Percentiles rank a stretch among this genome's conserved stretches.
Evolutionary conservation across 2,888 invertebrate genomes (phyloP).

Genomic region (Fragum fragum): DNA sequence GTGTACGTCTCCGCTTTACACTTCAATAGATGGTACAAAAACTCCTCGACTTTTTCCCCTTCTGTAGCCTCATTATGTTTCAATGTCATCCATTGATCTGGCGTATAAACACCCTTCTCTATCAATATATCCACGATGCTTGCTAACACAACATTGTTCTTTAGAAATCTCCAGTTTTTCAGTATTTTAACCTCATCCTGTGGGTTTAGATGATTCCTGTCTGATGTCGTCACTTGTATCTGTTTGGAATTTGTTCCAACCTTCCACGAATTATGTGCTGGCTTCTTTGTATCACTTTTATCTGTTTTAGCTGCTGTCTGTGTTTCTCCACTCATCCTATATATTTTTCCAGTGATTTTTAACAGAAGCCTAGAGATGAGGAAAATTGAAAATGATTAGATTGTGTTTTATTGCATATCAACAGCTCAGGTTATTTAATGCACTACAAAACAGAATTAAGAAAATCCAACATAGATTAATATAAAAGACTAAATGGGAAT

Average conservation of each 20-base stretch:
- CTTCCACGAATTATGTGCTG: not conserved
- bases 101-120: conserved; percentile 60
- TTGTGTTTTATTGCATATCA: too few relatives aligned
- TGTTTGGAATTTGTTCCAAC: not conserved
- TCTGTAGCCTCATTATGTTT: conserved; percentile 57
- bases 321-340: not conserved
- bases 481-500: too few relatives aligned
- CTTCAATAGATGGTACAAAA: conserved; percentile 62
- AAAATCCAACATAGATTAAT: too few relatives aligned
- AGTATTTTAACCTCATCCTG: conserved; percentile 65
- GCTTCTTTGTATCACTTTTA: not conserved
- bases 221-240: not conserved
- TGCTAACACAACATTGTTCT: conserved; percentile 52
- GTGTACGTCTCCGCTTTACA: conserved; percentile 50
- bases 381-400: too few relatives aligned
- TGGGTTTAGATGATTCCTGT: conserved; percentile 33
- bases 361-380: too few relatives aligned
- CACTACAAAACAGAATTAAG: too few relatives aligned
- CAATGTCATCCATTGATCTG: conserved; percentile 65
- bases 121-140: conserved; percentile 65
- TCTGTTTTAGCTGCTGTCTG: not conserved
- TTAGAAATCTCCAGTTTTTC: conserved; percentile 67
- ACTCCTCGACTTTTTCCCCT: conserved; percentile 63
- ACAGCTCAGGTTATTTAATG: too few relatives aligned
- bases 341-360: not conserved